A percentile compares a stretch with the other conserved stretches of the same genome.
Evolutionary conservation across 2,113 vertebrate species (phyloP).

Genomic region (Scomber colias): DNA sequence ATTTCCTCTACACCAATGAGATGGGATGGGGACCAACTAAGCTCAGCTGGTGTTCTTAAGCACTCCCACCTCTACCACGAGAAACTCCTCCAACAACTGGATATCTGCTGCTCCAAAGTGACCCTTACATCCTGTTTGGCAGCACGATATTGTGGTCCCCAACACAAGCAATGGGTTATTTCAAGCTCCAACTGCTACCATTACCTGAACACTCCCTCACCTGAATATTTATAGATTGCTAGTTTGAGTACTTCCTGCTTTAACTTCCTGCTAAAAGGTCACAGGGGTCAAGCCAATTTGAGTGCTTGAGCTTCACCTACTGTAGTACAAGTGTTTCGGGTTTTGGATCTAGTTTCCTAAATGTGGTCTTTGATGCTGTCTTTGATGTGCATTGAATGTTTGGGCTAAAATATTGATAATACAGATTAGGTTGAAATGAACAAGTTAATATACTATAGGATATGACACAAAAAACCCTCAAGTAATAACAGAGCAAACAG

Average conservation of each 20-base stretch:
- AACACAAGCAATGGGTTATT: slow-evolving; percentile 42
- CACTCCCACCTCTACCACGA: slow-evolving; percentile 41
- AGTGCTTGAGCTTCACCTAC: neutral
- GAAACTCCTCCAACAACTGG: slow-evolving; percentile 52
- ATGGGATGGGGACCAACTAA: slow-evolving; percentile 66
- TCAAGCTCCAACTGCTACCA: slow-evolving; percentile 40
- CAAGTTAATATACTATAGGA: too few species aligned
- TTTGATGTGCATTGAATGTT: neutral
- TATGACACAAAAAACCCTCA: too few species aligned
- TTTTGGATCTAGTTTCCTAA: neutral
- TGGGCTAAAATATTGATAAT: too few species aligned
- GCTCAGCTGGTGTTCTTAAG: slow-evolving; percentile 75
- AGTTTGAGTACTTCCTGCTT: neutral
- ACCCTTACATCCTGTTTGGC: slow-evolving; percentile 59
- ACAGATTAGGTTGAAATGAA: too few species aligned
- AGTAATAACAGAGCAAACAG: too few species aligned
- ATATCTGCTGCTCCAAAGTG: slow-evolving; percentile 47
- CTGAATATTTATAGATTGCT: slow-evolving; percentile 31
- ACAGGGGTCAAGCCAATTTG: slow-evolving; percentile 10
- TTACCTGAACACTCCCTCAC: slow-evolving; percentile 18
- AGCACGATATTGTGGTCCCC: slow-evolving; percentile 27
- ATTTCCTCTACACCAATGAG: slow-evolving; percentile 72
- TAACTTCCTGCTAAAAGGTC: slow-evolving; percentile 6
- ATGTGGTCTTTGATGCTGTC: neutral
- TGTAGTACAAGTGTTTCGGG: too few species aligned